Evolutionary conservation across 2,113 vertebrate genomes (phyloP).

Genomic region (Camelus bactrianus): DNA sequence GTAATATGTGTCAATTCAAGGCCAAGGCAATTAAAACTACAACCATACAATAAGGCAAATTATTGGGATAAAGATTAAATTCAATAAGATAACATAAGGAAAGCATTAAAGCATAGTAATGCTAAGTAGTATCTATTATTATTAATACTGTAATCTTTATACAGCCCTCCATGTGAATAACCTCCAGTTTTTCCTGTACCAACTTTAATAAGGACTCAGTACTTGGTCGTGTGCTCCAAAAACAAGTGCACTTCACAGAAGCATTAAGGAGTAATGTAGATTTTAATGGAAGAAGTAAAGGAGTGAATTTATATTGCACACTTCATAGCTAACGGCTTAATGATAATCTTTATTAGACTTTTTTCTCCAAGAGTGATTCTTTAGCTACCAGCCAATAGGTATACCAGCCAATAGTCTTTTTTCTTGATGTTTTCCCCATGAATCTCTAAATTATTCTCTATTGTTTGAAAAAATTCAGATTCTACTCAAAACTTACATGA

Average conservation of each 20-base stretch:
- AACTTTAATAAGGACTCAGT: background rate
- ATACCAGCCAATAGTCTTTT: background rate
- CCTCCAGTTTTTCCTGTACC: background rate
- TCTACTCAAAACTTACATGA: background rate
- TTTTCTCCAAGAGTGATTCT: background rate
- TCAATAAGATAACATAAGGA: background rate
- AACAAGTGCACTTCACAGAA: background rate
- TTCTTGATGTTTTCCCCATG: background rate
- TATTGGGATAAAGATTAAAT: background rate
- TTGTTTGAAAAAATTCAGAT: background rate
- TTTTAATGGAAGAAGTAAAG: constrained; percentile 28
- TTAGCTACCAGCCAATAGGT: background rate
- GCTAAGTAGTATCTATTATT: background rate
- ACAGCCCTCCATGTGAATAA: background rate
- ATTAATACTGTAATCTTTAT: background rate
- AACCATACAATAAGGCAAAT: background rate
- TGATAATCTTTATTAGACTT: background rate
- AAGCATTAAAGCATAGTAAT: background rate
- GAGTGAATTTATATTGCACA: background rate
- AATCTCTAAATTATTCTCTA: background rate
- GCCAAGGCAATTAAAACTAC: background rate
- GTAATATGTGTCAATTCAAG: background rate
- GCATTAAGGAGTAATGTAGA: background rate
- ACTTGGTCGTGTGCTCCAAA: background rate
- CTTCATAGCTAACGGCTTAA: background rate